A percentile compares a stretch with the other conserved stretches of the same genome.
phyloP scores from a whole-genome alignment of 2,113 vertebrate genomes.

The Setophaga coronata region DNA sequence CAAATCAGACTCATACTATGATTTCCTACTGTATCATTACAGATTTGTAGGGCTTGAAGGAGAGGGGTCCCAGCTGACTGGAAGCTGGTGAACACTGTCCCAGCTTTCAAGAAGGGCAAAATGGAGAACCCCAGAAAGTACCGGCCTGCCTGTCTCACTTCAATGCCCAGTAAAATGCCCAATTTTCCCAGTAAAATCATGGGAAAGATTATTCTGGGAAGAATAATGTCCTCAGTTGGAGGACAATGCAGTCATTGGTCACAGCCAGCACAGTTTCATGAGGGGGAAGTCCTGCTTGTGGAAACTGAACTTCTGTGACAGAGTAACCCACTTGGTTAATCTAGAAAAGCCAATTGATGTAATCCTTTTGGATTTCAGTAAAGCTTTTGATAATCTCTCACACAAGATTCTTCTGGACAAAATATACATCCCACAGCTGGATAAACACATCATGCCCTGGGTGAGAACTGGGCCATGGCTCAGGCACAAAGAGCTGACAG shows the following conservation, averaged over 20 bases:
- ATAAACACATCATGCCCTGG: accelerated
- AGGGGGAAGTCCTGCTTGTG: not conserved
- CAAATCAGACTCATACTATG: not conserved
- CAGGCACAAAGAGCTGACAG: accelerated
- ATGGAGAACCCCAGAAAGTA: not conserved
- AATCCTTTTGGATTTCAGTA: not conserved
- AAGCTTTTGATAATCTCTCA: not conserved
- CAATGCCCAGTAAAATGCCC: not conserved
- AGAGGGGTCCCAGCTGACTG: not conserved
- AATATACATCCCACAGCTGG: not conserved
- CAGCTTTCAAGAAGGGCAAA: not conserved
- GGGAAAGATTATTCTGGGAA: not conserved
- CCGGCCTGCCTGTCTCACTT: not conserved
- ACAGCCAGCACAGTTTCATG: not conserved
- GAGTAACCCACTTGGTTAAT: not conserved
- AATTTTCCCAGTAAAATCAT: not conserved
- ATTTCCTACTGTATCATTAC: not conserved
- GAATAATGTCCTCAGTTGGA: not conserved
- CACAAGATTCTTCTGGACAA: not conserved
- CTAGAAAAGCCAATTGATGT: not conserved
- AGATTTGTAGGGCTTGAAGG: not conserved
- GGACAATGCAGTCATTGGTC: accelerated
- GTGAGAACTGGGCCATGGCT: not conserved
- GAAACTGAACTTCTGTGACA: not conserved
- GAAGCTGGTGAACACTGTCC: accelerated